A percentile compares a stretch with the other conserved stretches of the same genome.
Evolutionary conservation across 2,113 vertebrate species (phyloP).

Genomic region (Chascanopsetta lugubris): DNA sequence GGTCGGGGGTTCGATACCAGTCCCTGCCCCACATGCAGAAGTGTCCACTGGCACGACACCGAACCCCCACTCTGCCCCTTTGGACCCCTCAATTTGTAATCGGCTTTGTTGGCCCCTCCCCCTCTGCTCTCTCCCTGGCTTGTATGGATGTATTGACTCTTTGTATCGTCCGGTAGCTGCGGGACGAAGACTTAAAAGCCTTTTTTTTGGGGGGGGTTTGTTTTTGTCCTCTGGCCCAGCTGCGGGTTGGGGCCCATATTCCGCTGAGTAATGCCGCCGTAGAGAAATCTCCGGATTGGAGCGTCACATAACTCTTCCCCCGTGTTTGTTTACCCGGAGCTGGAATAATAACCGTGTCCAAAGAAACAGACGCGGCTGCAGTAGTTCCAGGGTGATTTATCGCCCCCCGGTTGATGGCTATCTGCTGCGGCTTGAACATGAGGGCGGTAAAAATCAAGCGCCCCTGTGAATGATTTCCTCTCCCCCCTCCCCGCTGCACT

Average conservation of each 20-base stretch:
- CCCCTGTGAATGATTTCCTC: conserved; percentile 69
- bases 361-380: conserved; percentile 52
- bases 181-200: conserved; percentile 64
- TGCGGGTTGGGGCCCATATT: conserved; percentile 51
- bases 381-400: conserved; percentile 66
- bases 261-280: conserved; percentile 59
- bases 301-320: conserved; percentile 68
- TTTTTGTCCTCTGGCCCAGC: conserved; percentile 73
- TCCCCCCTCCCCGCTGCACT: conserved; percentile 38
- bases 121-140: conserved; percentile 1
- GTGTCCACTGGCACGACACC: no score
- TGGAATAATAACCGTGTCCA: conserved; percentile 64
- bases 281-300: conserved; percentile 53
- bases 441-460: conserved; percentile 68
- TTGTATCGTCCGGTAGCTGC: conserved; percentile 66
- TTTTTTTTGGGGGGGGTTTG: conserved; percentile 74
- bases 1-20: no score
- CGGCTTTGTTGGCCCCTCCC: conserved; percentile 14
- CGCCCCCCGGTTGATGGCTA: conserved; percentile 48
- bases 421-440: conserved; percentile 58
- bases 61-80: no score
- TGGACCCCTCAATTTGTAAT: no score
- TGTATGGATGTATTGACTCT: conserved; percentile 49
- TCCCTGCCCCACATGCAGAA: no score
- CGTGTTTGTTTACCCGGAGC: conserved; percentile 69